Percentiles rank a stretch among this genome's conserved stretches.
Conservation (phyloP, 1,140 invertebrate genomes). For the Macrosteles quadrilineatus region DNA sequence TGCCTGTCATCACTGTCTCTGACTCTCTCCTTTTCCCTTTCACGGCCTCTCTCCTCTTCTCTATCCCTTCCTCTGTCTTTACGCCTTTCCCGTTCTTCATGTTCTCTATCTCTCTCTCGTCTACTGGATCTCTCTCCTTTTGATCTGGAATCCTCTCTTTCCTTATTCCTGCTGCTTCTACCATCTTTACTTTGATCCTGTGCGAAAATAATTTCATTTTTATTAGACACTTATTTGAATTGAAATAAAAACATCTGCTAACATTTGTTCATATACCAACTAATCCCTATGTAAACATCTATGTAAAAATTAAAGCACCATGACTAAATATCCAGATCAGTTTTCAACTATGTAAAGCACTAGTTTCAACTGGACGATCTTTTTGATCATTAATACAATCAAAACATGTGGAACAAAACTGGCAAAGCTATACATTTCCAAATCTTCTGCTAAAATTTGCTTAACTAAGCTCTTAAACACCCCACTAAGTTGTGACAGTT, state of each 20-base stretch:
- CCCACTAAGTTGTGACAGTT: too few relatives aligned
- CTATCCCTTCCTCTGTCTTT: constrained; percentile 4
- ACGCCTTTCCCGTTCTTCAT: constrained; percentile 34
- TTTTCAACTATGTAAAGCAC: too few relatives aligned
- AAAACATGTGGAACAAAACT: too few relatives aligned
- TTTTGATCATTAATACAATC: too few relatives aligned
- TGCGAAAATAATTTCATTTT: not conserved
- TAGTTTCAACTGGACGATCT: too few relatives aligned
- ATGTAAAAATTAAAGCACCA: not conserved
- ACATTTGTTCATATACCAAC: not conserved
- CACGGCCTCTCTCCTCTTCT: constrained; percentile 48
- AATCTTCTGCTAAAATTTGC: too few relatives aligned
- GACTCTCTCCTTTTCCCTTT: constrained; percentile 30
- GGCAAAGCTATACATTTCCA: too few relatives aligned
- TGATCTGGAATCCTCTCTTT: constrained; percentile 33
- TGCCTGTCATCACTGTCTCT: constrained; percentile 5
- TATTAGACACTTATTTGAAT: constrained; percentile 13
- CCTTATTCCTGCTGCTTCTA: constrained; percentile 35
- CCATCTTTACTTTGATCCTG: constrained; percentile 34
- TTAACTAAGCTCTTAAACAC: too few relatives aligned
- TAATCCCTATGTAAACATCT: not conserved
- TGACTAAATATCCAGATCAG: too few relatives aligned
- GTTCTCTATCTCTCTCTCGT: constrained; percentile 32
- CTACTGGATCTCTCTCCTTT: constrained; percentile 28
- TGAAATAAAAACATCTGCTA: not conserved